phyloP scores from a whole-genome alignment of 2,113 vertebrate species.

The Cavia porcellus region DNA sequence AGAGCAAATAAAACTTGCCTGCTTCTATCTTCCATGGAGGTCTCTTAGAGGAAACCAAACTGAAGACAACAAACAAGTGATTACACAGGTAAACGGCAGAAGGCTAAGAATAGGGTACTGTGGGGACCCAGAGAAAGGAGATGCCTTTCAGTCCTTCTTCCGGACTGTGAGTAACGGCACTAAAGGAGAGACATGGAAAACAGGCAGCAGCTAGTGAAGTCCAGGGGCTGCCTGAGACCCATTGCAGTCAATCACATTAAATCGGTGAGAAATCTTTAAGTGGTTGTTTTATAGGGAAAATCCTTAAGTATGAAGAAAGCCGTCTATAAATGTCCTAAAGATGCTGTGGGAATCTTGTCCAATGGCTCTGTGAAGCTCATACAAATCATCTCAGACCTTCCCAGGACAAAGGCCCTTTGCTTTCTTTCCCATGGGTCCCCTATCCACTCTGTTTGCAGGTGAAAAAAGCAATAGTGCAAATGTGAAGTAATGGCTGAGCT shows the following conservation, averaged over 20 bases:
- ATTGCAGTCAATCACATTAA: not conserved
- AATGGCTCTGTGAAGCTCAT: not conserved
- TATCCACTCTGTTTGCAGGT: not conserved
- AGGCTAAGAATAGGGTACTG: not conserved
- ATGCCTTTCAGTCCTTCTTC: accelerated
- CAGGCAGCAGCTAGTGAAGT: not conserved
- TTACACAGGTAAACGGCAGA: not conserved
- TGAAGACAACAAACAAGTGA: not conserved
- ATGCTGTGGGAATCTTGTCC: not conserved
- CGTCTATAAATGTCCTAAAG: not conserved
- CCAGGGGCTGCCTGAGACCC: not conserved
- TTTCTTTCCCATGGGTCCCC: not conserved
- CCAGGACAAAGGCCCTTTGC: not conserved
- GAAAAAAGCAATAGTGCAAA: not conserved
- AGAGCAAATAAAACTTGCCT: not conserved
- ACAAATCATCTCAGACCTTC: not conserved
- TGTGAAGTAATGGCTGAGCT: not conserved
- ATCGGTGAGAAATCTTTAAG: not conserved
- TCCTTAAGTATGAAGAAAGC: not conserved
- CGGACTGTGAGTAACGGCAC: too few species aligned
- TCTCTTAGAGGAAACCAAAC: not conserved
- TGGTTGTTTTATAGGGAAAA: not conserved
- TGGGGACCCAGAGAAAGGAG: not conserved
- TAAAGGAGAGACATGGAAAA: not conserved
- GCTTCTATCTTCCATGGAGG: not conserved